Conservation (phyloP, 2,888 invertebrate genomes). For the Macrostomum cliftonense region DNA sequence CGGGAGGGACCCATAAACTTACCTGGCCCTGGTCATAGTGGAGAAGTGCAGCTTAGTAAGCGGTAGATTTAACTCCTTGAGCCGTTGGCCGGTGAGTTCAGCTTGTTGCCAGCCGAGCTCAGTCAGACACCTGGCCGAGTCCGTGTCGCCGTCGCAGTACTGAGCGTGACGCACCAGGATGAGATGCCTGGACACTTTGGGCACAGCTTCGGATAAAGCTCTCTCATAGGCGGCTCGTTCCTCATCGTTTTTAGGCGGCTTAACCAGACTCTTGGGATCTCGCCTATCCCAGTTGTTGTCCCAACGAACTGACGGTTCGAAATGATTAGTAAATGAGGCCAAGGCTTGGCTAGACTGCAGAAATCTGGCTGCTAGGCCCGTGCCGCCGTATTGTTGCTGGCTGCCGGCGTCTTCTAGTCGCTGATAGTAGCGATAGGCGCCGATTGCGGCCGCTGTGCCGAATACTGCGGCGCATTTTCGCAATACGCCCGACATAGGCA, state of each 20-base stretch:
- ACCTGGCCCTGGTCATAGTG: conserved; percentile 68
- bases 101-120: conserved; percentile 62
- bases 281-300: conserved; percentile 74
- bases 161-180: conserved; percentile 84
- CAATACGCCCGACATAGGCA: too few relatives aligned
- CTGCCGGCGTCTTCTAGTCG: too few relatives aligned
- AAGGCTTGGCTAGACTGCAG: conserved; percentile 9
- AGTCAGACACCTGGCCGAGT: conserved; percentile 1
- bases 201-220: conserved; percentile 13
- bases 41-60: conserved; percentile 64
- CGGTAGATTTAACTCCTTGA: conserved; percentile 56
- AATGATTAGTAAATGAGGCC: conserved; percentile 25
- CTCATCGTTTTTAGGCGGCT: conserved; percentile 40
- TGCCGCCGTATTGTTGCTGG: too few relatives aligned
- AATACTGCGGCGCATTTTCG: too few relatives aligned
- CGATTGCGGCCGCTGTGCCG: too few relatives aligned
- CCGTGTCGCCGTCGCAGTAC: conserved; percentile 41
- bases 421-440: too few relatives aligned
- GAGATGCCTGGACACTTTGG: conserved; percentile 47
- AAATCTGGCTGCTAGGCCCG: too few relatives aligned
- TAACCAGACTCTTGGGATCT: conserved; percentile 52
- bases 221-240: conserved; percentile 9
- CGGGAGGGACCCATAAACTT: conserved; percentile 74
- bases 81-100: conserved; percentile 54
- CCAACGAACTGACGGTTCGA: conserved; percentile 52